These are phyloP conservation scores for Lanius ludovicianus DNA, from an alignment of 2,113 vertebrate genomes.

Conservation along the genomic window DNA sequence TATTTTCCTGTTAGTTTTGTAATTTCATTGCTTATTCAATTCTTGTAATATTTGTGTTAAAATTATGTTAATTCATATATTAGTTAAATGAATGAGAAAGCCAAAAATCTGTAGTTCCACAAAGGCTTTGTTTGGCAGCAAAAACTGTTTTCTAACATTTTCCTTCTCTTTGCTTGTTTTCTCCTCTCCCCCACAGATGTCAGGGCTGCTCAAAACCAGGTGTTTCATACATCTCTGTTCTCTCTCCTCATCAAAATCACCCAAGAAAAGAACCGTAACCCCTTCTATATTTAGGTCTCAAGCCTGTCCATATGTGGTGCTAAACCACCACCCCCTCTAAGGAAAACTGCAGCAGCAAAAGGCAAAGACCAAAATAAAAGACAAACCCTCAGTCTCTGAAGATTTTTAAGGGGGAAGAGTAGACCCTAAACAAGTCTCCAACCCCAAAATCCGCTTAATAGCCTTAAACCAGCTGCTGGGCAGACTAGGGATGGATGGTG, in stretches of 20 bases:
- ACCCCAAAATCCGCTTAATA: background rate
- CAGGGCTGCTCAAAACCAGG: background rate
- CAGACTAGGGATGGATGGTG: background rate
- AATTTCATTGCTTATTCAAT: background rate
- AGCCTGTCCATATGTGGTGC: fast-evolving
- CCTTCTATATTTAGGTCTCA: background rate
- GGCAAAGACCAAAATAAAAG: background rate
- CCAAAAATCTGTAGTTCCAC: background rate
- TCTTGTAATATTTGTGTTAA: background rate
- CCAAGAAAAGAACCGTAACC: background rate
- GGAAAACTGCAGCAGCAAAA: background rate
- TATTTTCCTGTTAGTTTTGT: background rate
- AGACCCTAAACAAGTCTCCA: background rate
- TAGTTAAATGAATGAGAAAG: background rate
- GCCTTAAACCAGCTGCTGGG: background rate
- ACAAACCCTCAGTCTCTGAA: background rate
- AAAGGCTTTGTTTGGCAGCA: background rate
- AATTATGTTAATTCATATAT: background rate
- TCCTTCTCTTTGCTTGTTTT: background rate
- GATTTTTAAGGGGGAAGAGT: background rate
- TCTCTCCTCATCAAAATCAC: background rate
- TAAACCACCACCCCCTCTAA: background rate
- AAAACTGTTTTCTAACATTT: background rate
- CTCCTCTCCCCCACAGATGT: background rate
- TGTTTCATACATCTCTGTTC: background rate